Percentiles rank a stretch among this genome's conserved stretches.
Conservation (phyloP, 2,113 vertebrate species). For the Garra rufa region DNA sequence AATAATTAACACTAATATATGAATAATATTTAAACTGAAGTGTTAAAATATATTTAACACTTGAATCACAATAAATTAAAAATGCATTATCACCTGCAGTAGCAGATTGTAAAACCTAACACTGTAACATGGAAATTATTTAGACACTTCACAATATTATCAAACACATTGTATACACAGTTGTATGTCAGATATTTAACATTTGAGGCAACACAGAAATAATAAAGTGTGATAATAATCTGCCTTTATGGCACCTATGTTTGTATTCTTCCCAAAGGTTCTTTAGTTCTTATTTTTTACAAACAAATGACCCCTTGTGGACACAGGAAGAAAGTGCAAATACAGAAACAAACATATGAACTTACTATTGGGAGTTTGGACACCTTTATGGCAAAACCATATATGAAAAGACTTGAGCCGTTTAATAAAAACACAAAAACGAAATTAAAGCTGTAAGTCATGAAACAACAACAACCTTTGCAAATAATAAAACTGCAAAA, state of each 20-base stretch:
- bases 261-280: not conserved
- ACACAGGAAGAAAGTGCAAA: slow-evolving; percentile 1
- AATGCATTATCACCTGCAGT: not conserved
- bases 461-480: not conserved
- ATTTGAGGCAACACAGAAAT: not conserved
- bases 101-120: not conserved
- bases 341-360: not conserved
- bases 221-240: not conserved
- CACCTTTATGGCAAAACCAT: not conserved
- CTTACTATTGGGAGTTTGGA: not conserved
- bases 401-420: not conserved
- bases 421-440: not conserved
- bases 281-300: not conserved
- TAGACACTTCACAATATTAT: not conserved
- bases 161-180: not conserved
- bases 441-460: not conserved
- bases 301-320: slow-evolving; percentile 37
- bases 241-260: not conserved
- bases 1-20: not conserved
- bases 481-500: not conserved
- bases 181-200: not conserved
- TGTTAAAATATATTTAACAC: not conserved
- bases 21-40: not conserved
- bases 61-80: not conserved
- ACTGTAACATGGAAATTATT: not conserved